Conservation (phyloP, 2,888 invertebrate species). For the Amphipyra tragopoginis region DNA sequence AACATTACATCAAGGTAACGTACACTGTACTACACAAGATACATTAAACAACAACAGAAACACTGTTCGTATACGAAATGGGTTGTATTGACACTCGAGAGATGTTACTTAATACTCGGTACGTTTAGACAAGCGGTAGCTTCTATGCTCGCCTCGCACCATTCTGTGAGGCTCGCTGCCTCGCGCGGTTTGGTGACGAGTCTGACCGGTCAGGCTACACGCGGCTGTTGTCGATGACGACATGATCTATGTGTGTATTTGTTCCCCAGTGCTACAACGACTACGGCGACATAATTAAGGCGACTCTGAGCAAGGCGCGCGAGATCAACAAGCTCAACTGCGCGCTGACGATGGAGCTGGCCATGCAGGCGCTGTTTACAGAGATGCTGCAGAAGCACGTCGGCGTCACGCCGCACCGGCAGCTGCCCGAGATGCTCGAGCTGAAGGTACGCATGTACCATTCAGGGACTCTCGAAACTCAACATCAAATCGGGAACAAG, state of each 20-base stretch:
- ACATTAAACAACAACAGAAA: too few species aligned
- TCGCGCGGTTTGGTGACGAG: too few species aligned
- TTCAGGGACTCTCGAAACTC: too few species aligned
- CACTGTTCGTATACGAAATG: too few species aligned
- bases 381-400: slow-evolving; percentile 90
- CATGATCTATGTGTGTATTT: background rate
- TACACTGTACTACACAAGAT: too few species aligned
- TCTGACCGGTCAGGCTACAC: too few species aligned
- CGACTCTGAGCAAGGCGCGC: slow-evolving; percentile 98
- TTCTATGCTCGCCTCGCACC: too few species aligned
- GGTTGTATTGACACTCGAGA: slow-evolving; percentile 68
- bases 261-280: slow-evolving; percentile 96
- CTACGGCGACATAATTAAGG: slow-evolving; percentile 99
- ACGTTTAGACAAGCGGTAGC: too few species aligned
- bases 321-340: slow-evolving; percentile 99
- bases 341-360: slow-evolving; percentile 97
- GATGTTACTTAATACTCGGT: too few species aligned
- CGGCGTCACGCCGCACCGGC: slow-evolving; percentile 85
- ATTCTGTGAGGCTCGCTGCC: too few species aligned
- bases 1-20: slow-evolving; percentile 97
- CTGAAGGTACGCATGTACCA: slow-evolving; percentile 94
- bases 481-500: too few species aligned
- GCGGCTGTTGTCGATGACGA: too few species aligned
- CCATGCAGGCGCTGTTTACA: slow-evolving; percentile 96
- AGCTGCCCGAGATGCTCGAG: slow-evolving; percentile 95